Base-by-base conservation (phyloP, 2,113 vertebrate genomes). In the Stegastes partitus region DNA sequence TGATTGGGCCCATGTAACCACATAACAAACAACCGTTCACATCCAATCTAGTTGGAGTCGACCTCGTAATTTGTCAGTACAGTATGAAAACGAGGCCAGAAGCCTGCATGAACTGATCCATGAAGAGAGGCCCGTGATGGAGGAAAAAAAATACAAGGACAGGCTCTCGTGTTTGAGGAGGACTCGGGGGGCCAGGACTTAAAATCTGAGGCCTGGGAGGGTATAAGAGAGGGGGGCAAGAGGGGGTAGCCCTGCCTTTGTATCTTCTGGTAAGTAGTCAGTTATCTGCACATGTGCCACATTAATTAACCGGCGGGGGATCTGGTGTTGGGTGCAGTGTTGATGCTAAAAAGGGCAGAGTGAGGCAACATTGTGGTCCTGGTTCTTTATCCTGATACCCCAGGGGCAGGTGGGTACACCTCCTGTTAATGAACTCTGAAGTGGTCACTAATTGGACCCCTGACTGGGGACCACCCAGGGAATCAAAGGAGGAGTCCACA, bases 381-480 rank as follows among this genome's bases (percentile, higher is more conserved):
- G 85, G 70, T 59, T 91, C 76, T 91, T 57, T 87, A 69, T 73
- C 81, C 50, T 14, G 81, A 82, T 82, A 84, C 61, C 22, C 10
- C 59, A 50, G 79, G 90, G 91, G 87, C 94, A 96, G 94, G 94
- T 94, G 95, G 88, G 91, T 84, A 89, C 91, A 86, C 94, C 94
- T 95, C 96, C 95, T 96, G 94, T 96, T 95, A 95, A 84, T 91
- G 89, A 89, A 79, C 88, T 83, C 91, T 84, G 74, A 92, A 93
- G 91, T 90, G 62, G 83, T 83, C 77, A 87, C 92, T 94, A 93
- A 96, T 96, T 93, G 89, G 91, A 81, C 8, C 10, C 61, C 86
- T 79, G 85, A 90, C 90, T 91, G 61, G 2, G 83, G 77, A 77
- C 88, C 85, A 86, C 85, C 82, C 79, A 88, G 39, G 55, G 63